Percentiles rank a stretch among this genome's conserved stretches.
Conservation (phyloP, 2,797 vertebrate species). For the Carapus acus region DNA sequence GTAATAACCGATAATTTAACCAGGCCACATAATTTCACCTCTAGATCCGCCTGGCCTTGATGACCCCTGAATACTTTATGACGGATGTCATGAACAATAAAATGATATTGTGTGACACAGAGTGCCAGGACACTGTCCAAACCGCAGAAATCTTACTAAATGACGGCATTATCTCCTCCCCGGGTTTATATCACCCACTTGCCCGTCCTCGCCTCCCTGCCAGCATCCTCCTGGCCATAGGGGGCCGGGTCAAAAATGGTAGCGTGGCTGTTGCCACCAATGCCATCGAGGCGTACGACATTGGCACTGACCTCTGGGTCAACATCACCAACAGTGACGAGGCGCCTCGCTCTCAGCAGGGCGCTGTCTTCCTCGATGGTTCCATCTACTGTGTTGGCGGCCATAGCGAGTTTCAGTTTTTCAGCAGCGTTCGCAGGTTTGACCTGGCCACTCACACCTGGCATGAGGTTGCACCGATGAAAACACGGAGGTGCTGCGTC, state of each 20-base stretch:
- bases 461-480: no score
- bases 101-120: background rate
- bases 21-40: no score
- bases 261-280: constrained; percentile 51
- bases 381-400: constrained; percentile 59
- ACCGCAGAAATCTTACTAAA: background rate
- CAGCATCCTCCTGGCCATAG: constrained; percentile 72
- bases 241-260: constrained; percentile 64
- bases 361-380: constrained; percentile 59
- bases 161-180: background rate
- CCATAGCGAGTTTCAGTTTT: constrained; percentile 63
- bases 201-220: constrained; percentile 71
- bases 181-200: background rate
- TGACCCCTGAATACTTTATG: constrained; percentile 6
- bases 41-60: no score
- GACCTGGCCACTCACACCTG: no score
- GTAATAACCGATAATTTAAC: no score
- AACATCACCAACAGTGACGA: constrained; percentile 58
- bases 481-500: no score
- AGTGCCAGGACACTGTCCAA: background rate
- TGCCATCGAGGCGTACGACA: constrained; percentile 72
- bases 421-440: no score
- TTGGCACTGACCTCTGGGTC: constrained; percentile 71
- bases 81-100: background rate
- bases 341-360: constrained; percentile 67